These are phyloP conservation scores for Acanthiza pusilla DNA, from an alignment of 2,797 vertebrate genomes.

Conservation along the genomic window DNA sequence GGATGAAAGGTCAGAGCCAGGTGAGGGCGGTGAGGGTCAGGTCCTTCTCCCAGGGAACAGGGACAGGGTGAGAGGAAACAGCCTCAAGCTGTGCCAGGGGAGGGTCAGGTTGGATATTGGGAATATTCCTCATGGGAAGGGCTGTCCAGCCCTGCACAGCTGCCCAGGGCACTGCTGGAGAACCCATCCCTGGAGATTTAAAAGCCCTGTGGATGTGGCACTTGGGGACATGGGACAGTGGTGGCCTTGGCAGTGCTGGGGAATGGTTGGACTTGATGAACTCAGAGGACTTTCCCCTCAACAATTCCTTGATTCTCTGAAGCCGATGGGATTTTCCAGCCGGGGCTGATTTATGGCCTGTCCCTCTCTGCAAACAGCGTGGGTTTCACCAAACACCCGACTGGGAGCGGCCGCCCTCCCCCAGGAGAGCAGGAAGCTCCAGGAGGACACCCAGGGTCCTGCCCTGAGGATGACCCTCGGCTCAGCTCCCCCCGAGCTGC, in stretches of 20 bases:
- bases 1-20: neutral
- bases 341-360: neutral
- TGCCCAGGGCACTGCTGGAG: too few relatives aligned
- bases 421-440: neutral
- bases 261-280: fast-evolving
- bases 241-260: neutral
- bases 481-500: neutral
- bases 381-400: neutral
- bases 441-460: neutral
- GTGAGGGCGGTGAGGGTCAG: neutral
- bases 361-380: neutral
- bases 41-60: neutral
- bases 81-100: neutral
- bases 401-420: fast-evolving
- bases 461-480: neutral
- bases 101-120: fast-evolving
- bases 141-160: neutral
- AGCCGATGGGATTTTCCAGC: neutral
- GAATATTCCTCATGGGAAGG: neutral
- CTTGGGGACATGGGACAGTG: neutral
- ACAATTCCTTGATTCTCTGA: neutral
- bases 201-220: neutral
- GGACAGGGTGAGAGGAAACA: neutral
- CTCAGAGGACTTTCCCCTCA: neutral
- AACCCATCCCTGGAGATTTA: neutral